phyloP scores from a whole-genome alignment of 2,113 vertebrate genomes.

The Ancistrus triradiatus region DNA sequence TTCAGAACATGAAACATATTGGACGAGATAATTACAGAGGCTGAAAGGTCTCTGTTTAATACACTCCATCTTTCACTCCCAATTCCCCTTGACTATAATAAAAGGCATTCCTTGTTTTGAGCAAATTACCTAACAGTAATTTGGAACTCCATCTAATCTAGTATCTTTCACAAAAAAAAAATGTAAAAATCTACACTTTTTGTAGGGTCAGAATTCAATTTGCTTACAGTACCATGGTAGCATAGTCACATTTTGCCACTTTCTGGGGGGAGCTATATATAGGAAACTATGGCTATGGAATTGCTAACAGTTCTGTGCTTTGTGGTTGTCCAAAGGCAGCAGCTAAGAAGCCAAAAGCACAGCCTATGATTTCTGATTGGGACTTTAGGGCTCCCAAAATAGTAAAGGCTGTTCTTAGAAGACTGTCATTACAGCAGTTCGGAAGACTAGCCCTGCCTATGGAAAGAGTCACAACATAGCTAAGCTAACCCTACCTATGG shows the following conservation, averaged over 20 bases:
- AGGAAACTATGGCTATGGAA: neutral
- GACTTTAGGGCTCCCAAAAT: slow-evolving; percentile 4
- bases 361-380: slow-evolving; percentile 13
- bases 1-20: slow-evolving; percentile 42
- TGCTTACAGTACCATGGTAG: neutral
- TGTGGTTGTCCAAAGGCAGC: slow-evolving; percentile 8
- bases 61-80: slow-evolving; percentile 7
- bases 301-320: neutral
- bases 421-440: slow-evolving; percentile 20
- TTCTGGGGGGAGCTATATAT: neutral
- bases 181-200: no score
- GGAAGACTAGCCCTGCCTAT: neutral
- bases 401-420: slow-evolving; percentile 17
- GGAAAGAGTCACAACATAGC: neutral
- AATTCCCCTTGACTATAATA: slow-evolving; percentile 53
- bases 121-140: slow-evolving; percentile 52
- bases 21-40: slow-evolving; percentile 55
- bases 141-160: no score
- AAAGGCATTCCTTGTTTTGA: slow-evolving; percentile 61
- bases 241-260: no score
- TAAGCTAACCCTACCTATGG: neutral
- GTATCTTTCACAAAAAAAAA: no score
- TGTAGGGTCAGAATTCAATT: no score
- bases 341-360: neutral
- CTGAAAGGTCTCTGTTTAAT: slow-evolving; percentile 40